phyloP scores from a whole-genome alignment of 2,113 vertebrate species.

The Aplodontia rufa region DNA sequence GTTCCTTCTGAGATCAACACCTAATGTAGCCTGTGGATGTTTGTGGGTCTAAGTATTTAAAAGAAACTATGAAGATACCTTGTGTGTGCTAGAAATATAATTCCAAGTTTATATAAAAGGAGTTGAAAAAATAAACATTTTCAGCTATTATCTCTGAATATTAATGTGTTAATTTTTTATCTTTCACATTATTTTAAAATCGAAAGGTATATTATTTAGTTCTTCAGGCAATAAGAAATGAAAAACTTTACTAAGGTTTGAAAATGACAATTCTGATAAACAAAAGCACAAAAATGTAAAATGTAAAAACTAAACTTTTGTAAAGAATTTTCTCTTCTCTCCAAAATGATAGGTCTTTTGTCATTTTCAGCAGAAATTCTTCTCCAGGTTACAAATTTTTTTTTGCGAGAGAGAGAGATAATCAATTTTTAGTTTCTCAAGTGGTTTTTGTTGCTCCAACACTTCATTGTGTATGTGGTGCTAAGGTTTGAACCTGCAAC shows the following conservation, averaged over 20 bases:
- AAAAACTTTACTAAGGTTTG: neutral
- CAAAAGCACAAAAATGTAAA: neutral
- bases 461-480: too few species aligned
- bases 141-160: neutral
- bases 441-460: too few species aligned
- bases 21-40: neutral
- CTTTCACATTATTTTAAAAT: slow-evolving; percentile 28
- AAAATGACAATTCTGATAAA: slow-evolving; percentile 3
- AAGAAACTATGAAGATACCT: neutral
- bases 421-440: too few species aligned
- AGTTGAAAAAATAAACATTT: neutral
- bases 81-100: neutral
- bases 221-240: neutral
- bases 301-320: neutral
- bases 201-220: neutral
- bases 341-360: neutral
- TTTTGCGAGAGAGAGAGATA: too few species aligned
- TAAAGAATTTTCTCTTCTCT: slow-evolving; percentile 5
- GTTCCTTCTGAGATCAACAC: neutral
- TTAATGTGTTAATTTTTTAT: neutral
- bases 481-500: too few species aligned
- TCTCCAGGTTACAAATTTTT: neutral
- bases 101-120: neutral
- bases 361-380: slow-evolving; percentile 12
- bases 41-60: slow-evolving; percentile 20